These are phyloP conservation scores for Saguinus imperator DNA, from an alignment of 2,113 vertebrate genomes.

Conservation along the genomic window DNA sequence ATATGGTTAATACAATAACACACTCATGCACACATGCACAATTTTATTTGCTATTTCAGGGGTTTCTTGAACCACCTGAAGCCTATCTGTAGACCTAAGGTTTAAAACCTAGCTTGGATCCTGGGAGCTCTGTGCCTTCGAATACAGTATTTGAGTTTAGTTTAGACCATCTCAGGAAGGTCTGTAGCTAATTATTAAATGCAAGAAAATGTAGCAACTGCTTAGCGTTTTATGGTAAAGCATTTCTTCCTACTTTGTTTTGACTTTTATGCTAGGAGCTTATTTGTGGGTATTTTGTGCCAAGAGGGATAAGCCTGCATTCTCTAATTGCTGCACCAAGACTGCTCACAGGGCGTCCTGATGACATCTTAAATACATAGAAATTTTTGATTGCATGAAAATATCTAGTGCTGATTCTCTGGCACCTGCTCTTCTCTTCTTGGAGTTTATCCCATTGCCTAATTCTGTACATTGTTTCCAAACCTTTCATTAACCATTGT, in stretches of 20 bases:
- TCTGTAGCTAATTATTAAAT: conserved; percentile 20
- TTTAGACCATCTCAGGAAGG: not conserved
- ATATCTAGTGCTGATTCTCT: conserved; percentile 64
- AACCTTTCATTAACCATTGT: conserved; percentile 78
- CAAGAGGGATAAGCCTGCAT: conserved; percentile 55
- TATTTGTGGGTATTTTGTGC: conserved; percentile 68
- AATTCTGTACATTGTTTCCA: conserved; percentile 79
- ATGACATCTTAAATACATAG: conserved; percentile 76
- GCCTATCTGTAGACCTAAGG: not conserved
- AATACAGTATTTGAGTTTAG: conserved; percentile 15
- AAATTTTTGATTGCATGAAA: conserved; percentile 64
- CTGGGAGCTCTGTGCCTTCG: not conserved
- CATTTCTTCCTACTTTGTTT: conserved; percentile 47
- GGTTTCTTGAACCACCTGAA: not conserved
- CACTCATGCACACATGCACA: not conserved
- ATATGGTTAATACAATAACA: not conserved
- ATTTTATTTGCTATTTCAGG: conserved; percentile 9
- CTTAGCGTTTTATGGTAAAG: conserved; percentile 45
- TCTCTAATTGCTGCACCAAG: conserved; percentile 62
- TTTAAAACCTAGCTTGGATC: not conserved
- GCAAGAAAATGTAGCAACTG: conserved; percentile 16
- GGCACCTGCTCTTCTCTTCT: conserved; percentile 78
- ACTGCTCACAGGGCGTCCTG: conserved; percentile 62
- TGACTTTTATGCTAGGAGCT: conserved; percentile 38
- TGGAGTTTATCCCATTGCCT: conserved; percentile 75